Conservation (phyloP, 2,888 invertebrate genomes). For the Perdita meconis region DNA sequence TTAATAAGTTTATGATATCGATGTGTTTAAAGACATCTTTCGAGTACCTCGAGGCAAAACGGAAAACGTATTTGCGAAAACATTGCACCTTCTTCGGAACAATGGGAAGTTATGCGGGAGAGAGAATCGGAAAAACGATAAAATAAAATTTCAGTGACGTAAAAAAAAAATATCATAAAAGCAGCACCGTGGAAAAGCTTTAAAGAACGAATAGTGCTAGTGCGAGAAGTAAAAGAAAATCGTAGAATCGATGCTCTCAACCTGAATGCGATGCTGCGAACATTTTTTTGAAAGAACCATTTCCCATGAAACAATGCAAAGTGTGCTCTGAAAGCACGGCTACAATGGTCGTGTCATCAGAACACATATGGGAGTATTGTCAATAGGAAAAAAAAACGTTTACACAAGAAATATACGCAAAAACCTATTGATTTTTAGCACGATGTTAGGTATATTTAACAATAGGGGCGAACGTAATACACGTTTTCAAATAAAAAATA, state of each 20-base stretch:
- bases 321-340: neutral
- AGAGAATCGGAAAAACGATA: too few species aligned
- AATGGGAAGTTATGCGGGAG: too few species aligned
- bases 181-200: too few species aligned
- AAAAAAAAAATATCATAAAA: too few species aligned
- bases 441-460: neutral
- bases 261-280: neutral
- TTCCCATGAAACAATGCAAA: neutral
- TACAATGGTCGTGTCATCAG: neutral
- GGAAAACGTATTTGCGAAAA: too few species aligned
- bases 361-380: neutral
- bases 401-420: neutral
- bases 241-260: neutral
- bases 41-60: too few species aligned
- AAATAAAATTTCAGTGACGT: too few species aligned
- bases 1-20: too few species aligned
- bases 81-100: too few species aligned
- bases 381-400: neutral
- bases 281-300: neutral
- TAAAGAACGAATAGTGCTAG: neutral
- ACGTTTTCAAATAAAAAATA: neutral
- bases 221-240: neutral
- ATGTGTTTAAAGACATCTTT: too few species aligned
- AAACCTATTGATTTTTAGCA: neutral
- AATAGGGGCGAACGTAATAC: neutral